phyloP scores from a whole-genome alignment of 2,113 vertebrate genomes.

The Heteronetta atricapilla region DNA sequence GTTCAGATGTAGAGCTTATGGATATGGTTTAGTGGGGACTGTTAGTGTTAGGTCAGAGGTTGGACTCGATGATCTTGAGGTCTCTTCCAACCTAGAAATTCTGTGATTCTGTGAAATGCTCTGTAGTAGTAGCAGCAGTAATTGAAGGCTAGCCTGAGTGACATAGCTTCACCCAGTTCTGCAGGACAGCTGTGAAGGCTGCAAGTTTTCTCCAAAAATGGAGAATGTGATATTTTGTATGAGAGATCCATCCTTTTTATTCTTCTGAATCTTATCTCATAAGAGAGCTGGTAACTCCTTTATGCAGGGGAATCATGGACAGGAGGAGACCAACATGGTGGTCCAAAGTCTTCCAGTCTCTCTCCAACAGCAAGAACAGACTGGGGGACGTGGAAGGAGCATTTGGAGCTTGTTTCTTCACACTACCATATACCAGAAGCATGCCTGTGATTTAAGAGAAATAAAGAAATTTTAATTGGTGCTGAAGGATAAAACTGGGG shows the following conservation, averaged over 20 bases:
- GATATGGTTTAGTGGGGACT: too few species aligned
- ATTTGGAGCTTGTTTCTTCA: neutral
- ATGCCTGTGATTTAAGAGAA: neutral
- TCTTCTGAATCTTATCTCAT: neutral
- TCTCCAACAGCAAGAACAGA: neutral
- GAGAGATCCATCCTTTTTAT: neutral
- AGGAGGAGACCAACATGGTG: rapidly evolving
- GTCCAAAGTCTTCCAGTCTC: neutral
- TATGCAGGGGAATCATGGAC: neutral
- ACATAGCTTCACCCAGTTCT: neutral
- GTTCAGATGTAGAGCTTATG: too few species aligned
- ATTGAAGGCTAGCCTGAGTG: neutral
- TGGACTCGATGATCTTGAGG: too few species aligned
- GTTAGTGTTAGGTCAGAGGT: too few species aligned
- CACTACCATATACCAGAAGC: neutral
- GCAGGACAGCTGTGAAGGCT: neutral
- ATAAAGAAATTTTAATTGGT: neutral
- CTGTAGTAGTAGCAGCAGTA: neutral
- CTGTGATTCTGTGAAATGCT: too few species aligned
- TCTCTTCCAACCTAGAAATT: too few species aligned
- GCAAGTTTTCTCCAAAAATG: neutral
- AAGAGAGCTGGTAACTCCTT: neutral
- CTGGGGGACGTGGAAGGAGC: neutral
- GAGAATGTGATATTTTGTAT: neutral
- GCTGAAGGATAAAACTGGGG: neutral